Conservation (phyloP, 2,797 vertebrate species). For the Pachyuromys duprasi region DNA sequence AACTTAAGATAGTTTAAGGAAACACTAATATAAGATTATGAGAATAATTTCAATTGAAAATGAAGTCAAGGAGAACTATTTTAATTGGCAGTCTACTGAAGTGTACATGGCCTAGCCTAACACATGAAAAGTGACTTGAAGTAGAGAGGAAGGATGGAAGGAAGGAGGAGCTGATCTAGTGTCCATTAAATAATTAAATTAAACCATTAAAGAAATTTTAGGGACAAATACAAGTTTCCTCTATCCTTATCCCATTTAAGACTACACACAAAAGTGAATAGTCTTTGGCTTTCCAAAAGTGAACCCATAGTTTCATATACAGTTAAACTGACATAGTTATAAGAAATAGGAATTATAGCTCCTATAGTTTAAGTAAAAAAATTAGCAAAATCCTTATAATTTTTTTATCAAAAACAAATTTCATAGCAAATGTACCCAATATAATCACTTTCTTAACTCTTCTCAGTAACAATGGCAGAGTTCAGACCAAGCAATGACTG, state of each 20-base stretch:
- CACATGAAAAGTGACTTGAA: neutral
- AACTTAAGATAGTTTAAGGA: slow-evolving; percentile 12
- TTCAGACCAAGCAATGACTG: neutral
- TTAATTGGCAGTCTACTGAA: neutral
- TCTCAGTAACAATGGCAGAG: neutral
- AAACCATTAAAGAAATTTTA: slow-evolving; percentile 32
- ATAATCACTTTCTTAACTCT: neutral
- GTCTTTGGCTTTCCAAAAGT: neutral
- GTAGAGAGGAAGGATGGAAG: too few relatives aligned
- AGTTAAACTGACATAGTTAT: neutral
- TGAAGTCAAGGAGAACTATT: slow-evolving; percentile 25
- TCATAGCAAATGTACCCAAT: neutral
- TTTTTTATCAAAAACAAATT: neutral
- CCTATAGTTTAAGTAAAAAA: neutral
- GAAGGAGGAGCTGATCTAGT: neutral
- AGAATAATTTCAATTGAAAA: slow-evolving; percentile 36
- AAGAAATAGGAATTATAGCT: neutral
- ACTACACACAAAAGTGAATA: neutral
- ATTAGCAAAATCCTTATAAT: neutral
- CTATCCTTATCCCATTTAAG: neutral
- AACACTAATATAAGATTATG: neutral
- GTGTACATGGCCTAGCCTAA: neutral
- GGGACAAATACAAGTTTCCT: neutral
- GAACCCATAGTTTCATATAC: neutral
- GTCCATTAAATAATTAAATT: neutral